Evolutionary conservation across 2,888 invertebrate genomes (phyloP).

Genomic region (Melinaea menophilus): DNA sequence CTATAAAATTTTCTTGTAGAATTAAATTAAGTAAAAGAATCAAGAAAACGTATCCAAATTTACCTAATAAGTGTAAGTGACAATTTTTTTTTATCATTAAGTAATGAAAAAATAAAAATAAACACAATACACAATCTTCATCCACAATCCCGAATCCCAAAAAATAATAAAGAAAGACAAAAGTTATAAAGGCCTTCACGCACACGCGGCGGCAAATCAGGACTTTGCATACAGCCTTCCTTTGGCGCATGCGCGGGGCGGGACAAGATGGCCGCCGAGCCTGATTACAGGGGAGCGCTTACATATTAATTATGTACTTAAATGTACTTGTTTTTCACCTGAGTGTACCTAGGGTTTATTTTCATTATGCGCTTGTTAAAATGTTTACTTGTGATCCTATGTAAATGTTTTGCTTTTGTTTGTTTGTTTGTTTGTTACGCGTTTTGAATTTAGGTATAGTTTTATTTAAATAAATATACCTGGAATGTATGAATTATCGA

Average conservation of each 20-base stretch:
- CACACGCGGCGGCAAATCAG: slow-evolving; percentile 23
- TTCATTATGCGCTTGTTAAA: slow-evolving; percentile 17
- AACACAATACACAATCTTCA: too few relatives aligned
- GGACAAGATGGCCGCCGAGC: slow-evolving; percentile 68
- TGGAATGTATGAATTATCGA: too few relatives aligned
- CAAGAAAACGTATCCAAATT: too few relatives aligned
- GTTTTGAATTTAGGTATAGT: not conserved
- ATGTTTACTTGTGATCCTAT: slow-evolving; percentile 7
- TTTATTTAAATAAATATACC: too few relatives aligned
- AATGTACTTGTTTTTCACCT: slow-evolving; percentile 47
- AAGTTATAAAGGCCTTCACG: not conserved
- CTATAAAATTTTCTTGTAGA: too few relatives aligned
- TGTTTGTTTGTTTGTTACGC: slow-evolving; percentile 20
- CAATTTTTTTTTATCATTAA: too few relatives aligned
- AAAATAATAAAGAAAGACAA: not conserved
- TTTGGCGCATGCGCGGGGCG: slow-evolving; percentile 32
- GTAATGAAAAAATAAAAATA: too few relatives aligned
- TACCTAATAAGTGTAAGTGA: too few relatives aligned
- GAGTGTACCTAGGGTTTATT: slow-evolving; percentile 33
- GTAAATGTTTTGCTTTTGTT: too few relatives aligned
- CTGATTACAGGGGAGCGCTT: slow-evolving; percentile 70
- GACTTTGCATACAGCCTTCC: slow-evolving; percentile 36
- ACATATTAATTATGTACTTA: slow-evolving; percentile 76
- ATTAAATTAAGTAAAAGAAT: too few relatives aligned
- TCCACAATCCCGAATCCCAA: too few relatives aligned